Base-by-base conservation (phyloP, 2,888 invertebrate species). In the Aphodius granarius region DNA sequence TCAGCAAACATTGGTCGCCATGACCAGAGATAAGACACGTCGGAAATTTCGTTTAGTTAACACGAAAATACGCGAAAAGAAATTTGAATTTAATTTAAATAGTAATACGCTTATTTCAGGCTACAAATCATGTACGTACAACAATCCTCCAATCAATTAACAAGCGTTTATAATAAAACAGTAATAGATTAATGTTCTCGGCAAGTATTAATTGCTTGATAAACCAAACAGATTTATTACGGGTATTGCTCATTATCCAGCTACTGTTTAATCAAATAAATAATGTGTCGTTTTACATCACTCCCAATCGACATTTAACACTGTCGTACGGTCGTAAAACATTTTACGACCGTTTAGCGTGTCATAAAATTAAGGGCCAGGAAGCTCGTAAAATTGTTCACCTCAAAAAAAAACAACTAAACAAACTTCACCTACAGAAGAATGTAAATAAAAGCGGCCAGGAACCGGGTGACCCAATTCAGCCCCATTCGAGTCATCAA, bases 401-500 rank as follows among this genome's bases (percentile, higher is more conserved):
- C 43, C 43, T 43, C 23, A 23, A 43, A 43, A 43, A 43, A 43
- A 43, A 43, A 43, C 43, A 43, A 13, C 13, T 43, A 43, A 43
- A 43, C 43, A 43, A 43, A 43, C 43, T 43, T 43, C 43, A 43
- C 43, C 43, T 43, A 43, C 43, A 43, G 43, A 43, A 43, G 43
- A 43, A 43, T 43, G 43, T 43, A 43, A 43, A 43, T 43, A 43
- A 43, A 43, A 43, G 43, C 43, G n/a, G n/a, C n/a, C n/a, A 43
- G 13, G 43, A 13, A 43, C 43, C 43, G 43, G 43, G 43, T 43
- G 43, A 43, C 43, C 43, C 43, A 43, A 43, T 43, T 43, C 43
- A 13, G n/a, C n/a, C n/a, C n/a, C n/a, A n/a, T n/a, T n/a, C n/a
- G 43, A 43, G 81, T 79, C 82, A 82, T 83, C 83, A 83, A 82